These are phyloP conservation scores for Spodoptera exigua DNA, from an alignment of 2,888 invertebrate genomes.

Conservation along the genomic window DNA sequence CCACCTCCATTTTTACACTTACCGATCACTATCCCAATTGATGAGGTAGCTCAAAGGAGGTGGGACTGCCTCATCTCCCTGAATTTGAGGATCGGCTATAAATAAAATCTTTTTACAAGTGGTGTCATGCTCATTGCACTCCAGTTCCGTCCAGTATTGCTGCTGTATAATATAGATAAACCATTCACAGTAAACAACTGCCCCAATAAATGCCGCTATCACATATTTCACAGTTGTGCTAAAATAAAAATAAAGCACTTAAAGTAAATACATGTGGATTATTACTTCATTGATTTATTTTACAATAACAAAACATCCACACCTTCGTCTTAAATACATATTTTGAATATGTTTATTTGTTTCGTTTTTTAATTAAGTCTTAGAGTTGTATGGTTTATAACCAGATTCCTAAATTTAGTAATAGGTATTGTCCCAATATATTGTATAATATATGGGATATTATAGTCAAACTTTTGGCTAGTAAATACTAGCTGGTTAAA, in stretches of 20 bases:
- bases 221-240: constrained; percentile 78
- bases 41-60: constrained; percentile 91
- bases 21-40: constrained; percentile 97
- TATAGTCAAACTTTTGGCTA: too few relatives aligned
- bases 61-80: constrained; percentile 94
- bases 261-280: constrained; percentile 28
- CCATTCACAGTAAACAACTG: constrained; percentile 88
- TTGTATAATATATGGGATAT: too few relatives aligned
- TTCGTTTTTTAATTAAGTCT: constrained; percentile 10
- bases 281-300: neutral
- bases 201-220: constrained; percentile 67
- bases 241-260: constrained; percentile 47
- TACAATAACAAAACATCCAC: constrained; percentile 1
- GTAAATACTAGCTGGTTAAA: too few relatives aligned
- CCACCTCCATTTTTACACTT: constrained; percentile 53
- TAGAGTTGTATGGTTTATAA: too few relatives aligned
- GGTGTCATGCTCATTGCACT: constrained; percentile 78
- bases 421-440: too few relatives aligned
- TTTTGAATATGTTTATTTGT: constrained; percentile 7
- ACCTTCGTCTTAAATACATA: constrained; percentile 76
- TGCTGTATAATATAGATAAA: constrained; percentile 83
- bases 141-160: constrained; percentile 79
- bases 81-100: constrained; percentile 97
- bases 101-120: constrained; percentile 91
- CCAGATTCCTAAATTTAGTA: too few relatives aligned